phyloP scores from a whole-genome alignment of 2,888 invertebrate species.

The Patella caerulea region DNA sequence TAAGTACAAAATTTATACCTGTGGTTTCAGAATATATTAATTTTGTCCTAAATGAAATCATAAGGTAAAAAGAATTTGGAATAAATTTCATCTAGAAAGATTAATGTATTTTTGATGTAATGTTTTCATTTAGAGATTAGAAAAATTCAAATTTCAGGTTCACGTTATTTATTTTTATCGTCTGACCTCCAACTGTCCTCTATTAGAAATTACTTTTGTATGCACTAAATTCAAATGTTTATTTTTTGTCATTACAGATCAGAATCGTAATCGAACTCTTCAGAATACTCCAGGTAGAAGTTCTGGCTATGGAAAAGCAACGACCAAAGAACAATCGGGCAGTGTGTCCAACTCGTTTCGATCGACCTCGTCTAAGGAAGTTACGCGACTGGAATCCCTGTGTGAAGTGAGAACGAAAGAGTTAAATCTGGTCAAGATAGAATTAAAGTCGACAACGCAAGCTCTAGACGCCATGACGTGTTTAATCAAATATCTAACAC shows the following conservation, averaged over 20 bases:
- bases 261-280: conserved; percentile 54
- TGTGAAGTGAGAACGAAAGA: conserved; percentile 72
- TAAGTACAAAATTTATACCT: no score
- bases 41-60: no score
- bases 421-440: conserved; percentile 64
- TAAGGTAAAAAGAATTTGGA: no score
- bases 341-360: conserved; percentile 38
- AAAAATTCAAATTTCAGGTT: no score
- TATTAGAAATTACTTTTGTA: no score
- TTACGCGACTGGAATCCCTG: conserved; percentile 69
- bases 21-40: no score
- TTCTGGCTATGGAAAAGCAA: conserved; percentile 30
- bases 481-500: conserved; percentile 86
- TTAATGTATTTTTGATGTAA: no score
- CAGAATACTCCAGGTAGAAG: conserved; percentile 41
- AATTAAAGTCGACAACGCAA: conserved; percentile 75
- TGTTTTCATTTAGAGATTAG: no score
- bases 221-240: no score
- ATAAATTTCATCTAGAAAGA: no score
- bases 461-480: conserved; percentile 88
- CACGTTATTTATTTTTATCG: no score
- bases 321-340: conserved; percentile 34
- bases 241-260: conserved; percentile 44
- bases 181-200: no score
- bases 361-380: conserved; percentile 51